These are phyloP conservation scores for Petrocephalus zakoni DNA, from an alignment of 2,113 vertebrate species.

Conservation along the genomic window DNA sequence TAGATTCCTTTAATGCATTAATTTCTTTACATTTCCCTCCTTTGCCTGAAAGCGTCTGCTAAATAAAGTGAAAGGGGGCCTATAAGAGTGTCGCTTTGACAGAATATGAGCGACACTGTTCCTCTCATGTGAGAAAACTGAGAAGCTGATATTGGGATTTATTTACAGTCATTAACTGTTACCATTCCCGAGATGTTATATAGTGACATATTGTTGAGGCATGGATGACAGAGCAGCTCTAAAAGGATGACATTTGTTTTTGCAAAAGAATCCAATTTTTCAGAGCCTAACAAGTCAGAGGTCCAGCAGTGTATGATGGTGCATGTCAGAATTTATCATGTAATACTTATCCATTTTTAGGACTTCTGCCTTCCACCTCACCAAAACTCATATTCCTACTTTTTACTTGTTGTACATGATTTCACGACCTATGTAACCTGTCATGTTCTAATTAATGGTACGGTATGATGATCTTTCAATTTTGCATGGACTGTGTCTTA, in stretches of 20 bases:
- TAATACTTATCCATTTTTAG: too few relatives aligned
- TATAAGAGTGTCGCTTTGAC: not conserved
- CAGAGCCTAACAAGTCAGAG: not conserved
- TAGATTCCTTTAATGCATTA: not conserved
- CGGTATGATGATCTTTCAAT: slow-evolving; percentile 30
- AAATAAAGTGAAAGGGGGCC: not conserved
- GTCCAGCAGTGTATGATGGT: too few relatives aligned
- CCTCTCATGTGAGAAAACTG: not conserved
- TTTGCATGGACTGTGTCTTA: slow-evolving; percentile 50
- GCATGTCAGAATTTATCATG: too few relatives aligned
- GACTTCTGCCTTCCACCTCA: too few relatives aligned
- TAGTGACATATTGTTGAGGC: not conserved
- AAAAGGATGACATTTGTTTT: not conserved
- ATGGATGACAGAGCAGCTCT: not conserved
- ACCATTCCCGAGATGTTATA: not conserved
- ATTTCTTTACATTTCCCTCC: not conserved
- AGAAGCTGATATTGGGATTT: not conserved
- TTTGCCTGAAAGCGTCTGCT: not conserved
- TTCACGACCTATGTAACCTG: not conserved
- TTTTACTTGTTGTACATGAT: not conserved
- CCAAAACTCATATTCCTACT: slow-evolving; percentile 3
- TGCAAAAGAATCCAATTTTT: not conserved
- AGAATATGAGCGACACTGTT: not conserved
- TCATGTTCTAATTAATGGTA: not conserved
- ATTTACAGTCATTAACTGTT: not conserved